Conservation (phyloP, 2,888 invertebrate species). For the Mythimna ferrago region DNA sequence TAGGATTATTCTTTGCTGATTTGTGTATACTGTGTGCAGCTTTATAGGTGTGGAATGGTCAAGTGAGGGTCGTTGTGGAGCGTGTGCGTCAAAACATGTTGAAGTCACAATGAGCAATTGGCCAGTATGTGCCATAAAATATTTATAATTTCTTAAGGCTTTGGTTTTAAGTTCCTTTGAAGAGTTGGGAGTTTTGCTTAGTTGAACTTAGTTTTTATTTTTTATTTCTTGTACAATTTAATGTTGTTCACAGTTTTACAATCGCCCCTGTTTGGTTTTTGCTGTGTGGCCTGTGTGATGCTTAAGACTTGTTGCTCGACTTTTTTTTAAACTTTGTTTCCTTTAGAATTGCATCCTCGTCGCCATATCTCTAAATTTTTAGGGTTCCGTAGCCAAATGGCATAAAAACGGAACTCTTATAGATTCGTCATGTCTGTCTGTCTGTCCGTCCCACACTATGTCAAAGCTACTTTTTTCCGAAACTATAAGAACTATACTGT, state of each 20-base stretch:
- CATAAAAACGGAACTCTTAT: no score
- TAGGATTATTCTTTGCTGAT: constrained; percentile 4
- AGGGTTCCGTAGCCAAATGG: no score
- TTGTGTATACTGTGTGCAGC: constrained; percentile 47
- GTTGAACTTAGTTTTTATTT: background rate
- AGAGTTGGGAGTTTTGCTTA: constrained; percentile 20
- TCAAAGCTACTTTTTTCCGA: no score
- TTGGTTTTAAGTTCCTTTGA: constrained; percentile 43
- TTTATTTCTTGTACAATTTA: background rate
- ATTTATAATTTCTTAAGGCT: constrained; percentile 57
- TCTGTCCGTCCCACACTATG: no score
- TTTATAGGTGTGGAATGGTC: constrained; percentile 25
- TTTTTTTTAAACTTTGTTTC: background rate
- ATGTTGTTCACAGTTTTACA: background rate
- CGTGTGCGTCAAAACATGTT: constrained; percentile 64
- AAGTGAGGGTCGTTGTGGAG: constrained; percentile 23
- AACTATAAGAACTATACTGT: no score
- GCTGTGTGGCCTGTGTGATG: background rate
- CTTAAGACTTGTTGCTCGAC: constrained; percentile 27
- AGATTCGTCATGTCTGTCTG: no score
- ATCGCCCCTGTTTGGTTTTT: constrained; percentile 1
- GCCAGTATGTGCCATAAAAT: constrained; percentile 46
- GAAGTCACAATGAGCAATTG: constrained; percentile 64
- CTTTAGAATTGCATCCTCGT: background rate
- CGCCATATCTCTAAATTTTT: no score